Percentiles rank a stretch among this genome's conserved stretches.
phyloP scores from a whole-genome alignment of 2,113 vertebrate species.

The Hyperopisus bebe region DNA sequence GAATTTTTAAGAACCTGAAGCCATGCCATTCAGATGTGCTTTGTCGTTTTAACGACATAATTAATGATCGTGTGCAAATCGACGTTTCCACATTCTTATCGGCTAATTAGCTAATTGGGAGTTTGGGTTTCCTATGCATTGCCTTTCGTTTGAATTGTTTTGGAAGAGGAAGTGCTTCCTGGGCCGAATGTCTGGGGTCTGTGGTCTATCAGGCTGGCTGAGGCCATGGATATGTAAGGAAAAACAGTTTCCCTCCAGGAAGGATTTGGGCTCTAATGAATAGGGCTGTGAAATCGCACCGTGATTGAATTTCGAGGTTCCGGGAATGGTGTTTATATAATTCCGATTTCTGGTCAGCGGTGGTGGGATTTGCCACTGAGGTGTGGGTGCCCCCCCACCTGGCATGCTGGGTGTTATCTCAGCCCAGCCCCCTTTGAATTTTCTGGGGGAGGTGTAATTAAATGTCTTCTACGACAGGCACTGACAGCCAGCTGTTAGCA shows the following conservation, averaged over 20 bases:
- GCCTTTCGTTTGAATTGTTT: neutral
- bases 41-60: neutral
- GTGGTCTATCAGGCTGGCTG: neutral
- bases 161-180: neutral
- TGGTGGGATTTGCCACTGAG: neutral
- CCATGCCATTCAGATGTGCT: slow-evolving; percentile 25
- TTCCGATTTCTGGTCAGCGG: neutral
- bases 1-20: slow-evolving; percentile 52
- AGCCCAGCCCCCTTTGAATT: slow-evolving; percentile 41
- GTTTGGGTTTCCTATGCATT: neutral
- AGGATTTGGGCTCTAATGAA: neutral
- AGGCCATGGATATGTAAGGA: neutral
- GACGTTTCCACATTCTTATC: neutral
- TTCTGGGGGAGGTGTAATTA: slow-evolving; percentile 36
- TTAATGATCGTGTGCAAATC: neutral
- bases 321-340: neutral
- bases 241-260: neutral
- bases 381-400: neutral
- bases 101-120: neutral
- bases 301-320: neutral
- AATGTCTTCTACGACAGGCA: slow-evolving; percentile 37
- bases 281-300: neutral
- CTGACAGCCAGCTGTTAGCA: slow-evolving; percentile 25
- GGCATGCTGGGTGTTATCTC: slow-evolving; percentile 37
- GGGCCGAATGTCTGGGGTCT: neutral